These are phyloP conservation scores for Tiphia femorata DNA, from an alignment of 2,888 invertebrate species.

Conservation along the genomic window DNA sequence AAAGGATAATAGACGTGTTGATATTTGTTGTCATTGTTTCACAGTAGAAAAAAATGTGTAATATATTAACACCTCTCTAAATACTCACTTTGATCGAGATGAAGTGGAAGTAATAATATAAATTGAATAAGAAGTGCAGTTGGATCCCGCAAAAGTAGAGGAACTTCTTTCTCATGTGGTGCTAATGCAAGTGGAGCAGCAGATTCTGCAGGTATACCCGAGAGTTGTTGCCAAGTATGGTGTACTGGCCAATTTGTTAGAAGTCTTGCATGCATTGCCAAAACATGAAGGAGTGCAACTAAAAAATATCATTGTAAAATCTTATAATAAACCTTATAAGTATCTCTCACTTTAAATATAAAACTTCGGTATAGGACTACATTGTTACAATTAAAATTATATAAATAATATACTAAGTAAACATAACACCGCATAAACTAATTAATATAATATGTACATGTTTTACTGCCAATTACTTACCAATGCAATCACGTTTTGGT, in stretches of 20 bases:
- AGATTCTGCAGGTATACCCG: conserved; percentile 62
- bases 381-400: too few relatives aligned
- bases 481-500: conserved; percentile 85
- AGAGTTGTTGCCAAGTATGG: conserved; percentile 73
- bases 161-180: conserved; percentile 76
- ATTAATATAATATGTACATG: neutral
- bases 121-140: conserved; percentile 88
- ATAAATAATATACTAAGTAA: neutral
- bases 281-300: conserved; percentile 91
- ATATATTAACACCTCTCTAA: neutral
- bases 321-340: neutral
- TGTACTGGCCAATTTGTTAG: conserved; percentile 76
- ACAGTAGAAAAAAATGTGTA: neutral
- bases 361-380: too few relatives aligned
- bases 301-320: conserved; percentile 56
- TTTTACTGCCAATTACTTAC: conserved; percentile 66
- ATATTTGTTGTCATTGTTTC: too few relatives aligned
- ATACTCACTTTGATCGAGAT: conserved; percentile 85
- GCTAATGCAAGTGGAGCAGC: conserved; percentile 63
- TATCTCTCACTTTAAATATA: too few relatives aligned
- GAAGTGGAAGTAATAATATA: conserved; percentile 85
- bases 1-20: neutral
- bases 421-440: neutral
- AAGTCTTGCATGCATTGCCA: conserved; percentile 87
- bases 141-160: conserved; percentile 89